A percentile compares a stretch with the other conserved stretches of the same genome.
These are phyloP conservation scores for Scylla paramamosain DNA, from an alignment of 1,140 invertebrate species.

Conservation along the genomic window DNA sequence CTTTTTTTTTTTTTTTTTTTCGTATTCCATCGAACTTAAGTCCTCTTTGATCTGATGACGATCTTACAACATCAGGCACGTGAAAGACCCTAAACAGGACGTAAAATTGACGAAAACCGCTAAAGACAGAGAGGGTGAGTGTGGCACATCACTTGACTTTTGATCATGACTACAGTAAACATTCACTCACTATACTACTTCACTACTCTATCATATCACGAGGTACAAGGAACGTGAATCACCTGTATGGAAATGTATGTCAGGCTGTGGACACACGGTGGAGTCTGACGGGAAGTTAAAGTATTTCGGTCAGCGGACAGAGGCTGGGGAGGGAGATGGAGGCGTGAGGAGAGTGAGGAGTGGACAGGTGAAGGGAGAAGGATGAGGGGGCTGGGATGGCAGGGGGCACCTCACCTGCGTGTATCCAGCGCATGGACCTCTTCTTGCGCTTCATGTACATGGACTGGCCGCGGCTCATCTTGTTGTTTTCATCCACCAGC, in stretches of 20 bases:
- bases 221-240: neutral
- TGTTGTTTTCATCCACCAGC: constrained; percentile 94
- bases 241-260: constrained; percentile 1
- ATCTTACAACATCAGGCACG: too few species aligned
- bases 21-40: too few species aligned
- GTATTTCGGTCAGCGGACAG: neutral
- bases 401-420: constrained; percentile 85
- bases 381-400: neutral
- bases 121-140: too few species aligned
- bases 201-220: too few species aligned
- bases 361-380: neutral
- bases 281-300: neutral
- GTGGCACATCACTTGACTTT: too few species aligned
- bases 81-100: too few species aligned
- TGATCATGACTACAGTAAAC: too few species aligned
- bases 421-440: constrained; percentile 95
- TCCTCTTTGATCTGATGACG: too few species aligned
- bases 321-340: neutral
- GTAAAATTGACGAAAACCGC: too few species aligned
- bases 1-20: too few species aligned
- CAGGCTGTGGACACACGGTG: neutral
- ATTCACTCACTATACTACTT: too few species aligned
- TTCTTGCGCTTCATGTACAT: constrained; percentile 98
- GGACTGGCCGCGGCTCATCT: constrained; percentile 93
- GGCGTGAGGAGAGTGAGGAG: neutral